These are phyloP conservation scores for Pao palembangensis DNA, from an alignment of 2,113 vertebrate species.

Conservation along the genomic window DNA sequence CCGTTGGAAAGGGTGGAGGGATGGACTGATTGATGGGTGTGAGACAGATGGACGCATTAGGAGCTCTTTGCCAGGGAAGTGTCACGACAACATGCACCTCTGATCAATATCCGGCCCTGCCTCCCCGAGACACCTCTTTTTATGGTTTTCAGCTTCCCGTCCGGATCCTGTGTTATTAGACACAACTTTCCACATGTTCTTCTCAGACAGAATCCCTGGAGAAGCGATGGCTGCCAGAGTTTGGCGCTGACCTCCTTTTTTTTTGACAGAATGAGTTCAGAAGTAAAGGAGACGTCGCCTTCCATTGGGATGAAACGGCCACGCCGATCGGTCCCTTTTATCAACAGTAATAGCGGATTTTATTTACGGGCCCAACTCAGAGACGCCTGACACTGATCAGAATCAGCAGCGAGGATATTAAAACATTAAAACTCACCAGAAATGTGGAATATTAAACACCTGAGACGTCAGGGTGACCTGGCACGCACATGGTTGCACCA, in stretches of 20 bases:
- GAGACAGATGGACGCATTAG: conserved; percentile 49
- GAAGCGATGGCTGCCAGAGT: conserved; percentile 43
- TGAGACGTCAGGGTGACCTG: no score
- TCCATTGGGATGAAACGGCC: not conserved
- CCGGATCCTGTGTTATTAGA: conserved; percentile 39
- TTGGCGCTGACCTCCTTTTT: conserved; percentile 70
- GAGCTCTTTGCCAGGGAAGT: conserved; percentile 48
- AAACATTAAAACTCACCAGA: no score
- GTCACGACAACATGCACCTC: no score
- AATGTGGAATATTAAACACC: no score
- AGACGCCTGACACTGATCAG: no score
- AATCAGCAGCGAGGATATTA: no score
- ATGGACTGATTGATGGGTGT: conserved; percentile 59
- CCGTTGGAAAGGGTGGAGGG: conserved; percentile 52
- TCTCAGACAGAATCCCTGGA: conserved; percentile 22
- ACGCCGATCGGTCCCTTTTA: no score
- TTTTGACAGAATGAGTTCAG: conserved; percentile 75
- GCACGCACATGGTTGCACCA: no score
- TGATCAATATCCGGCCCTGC: conserved; percentile 55
- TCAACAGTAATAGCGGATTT: no score
- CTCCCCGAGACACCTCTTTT: conserved; percentile 33
- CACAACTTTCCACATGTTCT: conserved; percentile 31
- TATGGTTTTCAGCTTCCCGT: not conserved
- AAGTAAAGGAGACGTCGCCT: conserved; percentile 44
- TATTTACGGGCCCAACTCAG: no score